phyloP scores from a whole-genome alignment of 2,797 vertebrate genomes.

The Esox lucius region DNA sequence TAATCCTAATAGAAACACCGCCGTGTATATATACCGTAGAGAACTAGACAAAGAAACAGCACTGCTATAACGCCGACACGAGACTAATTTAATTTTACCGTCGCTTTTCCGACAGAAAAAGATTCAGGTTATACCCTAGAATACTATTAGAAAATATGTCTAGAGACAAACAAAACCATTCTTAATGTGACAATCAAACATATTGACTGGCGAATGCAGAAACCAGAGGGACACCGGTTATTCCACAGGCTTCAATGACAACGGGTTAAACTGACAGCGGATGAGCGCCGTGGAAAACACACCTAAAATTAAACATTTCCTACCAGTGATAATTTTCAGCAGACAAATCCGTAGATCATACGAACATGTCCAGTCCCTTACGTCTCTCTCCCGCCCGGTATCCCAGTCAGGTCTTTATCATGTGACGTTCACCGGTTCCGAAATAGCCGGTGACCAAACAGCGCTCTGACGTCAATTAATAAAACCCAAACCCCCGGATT shows the following conservation, averaged over 20 bases:
- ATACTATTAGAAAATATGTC: not conserved
- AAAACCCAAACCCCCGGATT: not conserved
- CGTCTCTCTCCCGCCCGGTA: slow-evolving; percentile 27
- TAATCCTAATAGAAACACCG: not conserved
- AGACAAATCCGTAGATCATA: slow-evolving; percentile 27
- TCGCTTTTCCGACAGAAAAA: not conserved
- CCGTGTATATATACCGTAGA: not conserved
- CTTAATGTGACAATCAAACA: not conserved
- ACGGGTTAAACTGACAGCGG: not conserved
- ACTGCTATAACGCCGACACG: not conserved
- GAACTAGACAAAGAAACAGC: not conserved
- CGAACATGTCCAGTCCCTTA: slow-evolving; percentile 13
- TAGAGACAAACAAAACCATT: not conserved
- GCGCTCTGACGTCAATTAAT: slow-evolving; percentile 51
- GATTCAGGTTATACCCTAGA: not conserved
- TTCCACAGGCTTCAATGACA: not conserved
- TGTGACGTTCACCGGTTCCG: slow-evolving; percentile 67
- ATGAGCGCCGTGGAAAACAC: not conserved
- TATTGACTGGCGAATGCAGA: not conserved
- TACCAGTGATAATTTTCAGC: slow-evolving; percentile 48
- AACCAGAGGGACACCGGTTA: not conserved
- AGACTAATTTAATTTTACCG: not conserved
- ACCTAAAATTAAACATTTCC: slow-evolving; percentile 11
- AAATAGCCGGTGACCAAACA: slow-evolving; percentile 69
- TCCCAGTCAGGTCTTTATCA: slow-evolving; percentile 48